Percentiles rank a stretch among this genome's conserved stretches.
Conservation (phyloP, 1,140 invertebrate genomes). For the Oedothorax gibbosus region DNA sequence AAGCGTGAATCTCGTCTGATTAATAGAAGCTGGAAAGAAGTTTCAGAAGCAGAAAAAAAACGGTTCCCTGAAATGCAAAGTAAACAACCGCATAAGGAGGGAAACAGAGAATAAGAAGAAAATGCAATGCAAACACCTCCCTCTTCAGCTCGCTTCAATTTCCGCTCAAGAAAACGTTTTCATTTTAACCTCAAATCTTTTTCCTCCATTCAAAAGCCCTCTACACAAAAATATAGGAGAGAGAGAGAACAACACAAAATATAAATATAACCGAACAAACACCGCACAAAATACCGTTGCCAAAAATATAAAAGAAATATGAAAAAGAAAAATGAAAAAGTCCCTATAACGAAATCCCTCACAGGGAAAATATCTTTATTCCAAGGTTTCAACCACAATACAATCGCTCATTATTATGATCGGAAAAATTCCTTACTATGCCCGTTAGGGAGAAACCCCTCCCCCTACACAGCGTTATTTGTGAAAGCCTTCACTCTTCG, state of each 20-base stretch:
- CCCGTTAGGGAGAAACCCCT: conserved; percentile 49
- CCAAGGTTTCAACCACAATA: conserved; percentile 55
- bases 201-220: conserved; percentile 20
- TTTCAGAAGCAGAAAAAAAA: background rate
- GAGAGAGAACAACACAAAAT: conserved; percentile 4
- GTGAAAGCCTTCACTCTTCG: background rate
- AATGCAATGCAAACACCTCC: conserved; percentile 53
- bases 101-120: background rate
- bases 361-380: conserved; percentile 58
- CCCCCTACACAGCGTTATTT: background rate
- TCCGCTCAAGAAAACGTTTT: conserved; percentile 53
- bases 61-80: background rate
- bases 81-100: background rate
- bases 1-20: no score
- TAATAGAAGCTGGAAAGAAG: no score
- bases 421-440: conserved; percentile 56
- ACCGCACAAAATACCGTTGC: conserved; percentile 32
- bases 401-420: conserved; percentile 61
- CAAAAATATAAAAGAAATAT: conserved; percentile 13
- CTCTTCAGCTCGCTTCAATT: conserved; percentile 50
- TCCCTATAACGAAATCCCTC: conserved; percentile 32
- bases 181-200: conserved; percentile 58
- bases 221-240: conserved; percentile 27
- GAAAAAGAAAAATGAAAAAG: conserved; percentile 23
- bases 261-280: conserved; percentile 47